Percentiles rank a stretch among this genome's conserved stretches.
These are phyloP conservation scores for Heliangelus exortis DNA, from an alignment of 2,797 vertebrate genomes.

Conservation along the genomic window DNA sequence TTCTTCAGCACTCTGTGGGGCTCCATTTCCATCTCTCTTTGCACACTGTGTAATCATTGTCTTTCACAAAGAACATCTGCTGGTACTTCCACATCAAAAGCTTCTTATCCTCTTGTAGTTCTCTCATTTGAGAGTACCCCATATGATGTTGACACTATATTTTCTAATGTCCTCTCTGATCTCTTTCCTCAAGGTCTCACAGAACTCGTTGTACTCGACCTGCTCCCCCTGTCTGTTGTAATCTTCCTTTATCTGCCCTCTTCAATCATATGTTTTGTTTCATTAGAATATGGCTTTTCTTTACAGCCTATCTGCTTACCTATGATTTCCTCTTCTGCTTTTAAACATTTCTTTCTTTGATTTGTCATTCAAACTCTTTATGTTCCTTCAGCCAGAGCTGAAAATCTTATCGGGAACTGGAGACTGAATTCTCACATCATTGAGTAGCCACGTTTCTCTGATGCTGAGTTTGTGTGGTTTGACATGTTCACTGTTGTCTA, in stretches of 20 bases:
- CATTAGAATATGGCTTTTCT: conserved; percentile 21
- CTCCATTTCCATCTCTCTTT: conserved; percentile 52
- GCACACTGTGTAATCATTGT: conserved; percentile 63
- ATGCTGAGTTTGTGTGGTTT: not conserved
- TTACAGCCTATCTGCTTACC: not conserved
- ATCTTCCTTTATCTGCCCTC: conserved; percentile 46
- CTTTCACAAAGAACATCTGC: conserved; percentile 72
- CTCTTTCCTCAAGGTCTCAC: conserved; percentile 51
- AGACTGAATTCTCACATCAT: not conserved
- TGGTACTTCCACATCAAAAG: conserved; percentile 66
- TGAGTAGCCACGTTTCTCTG: not conserved
- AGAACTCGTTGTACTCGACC: not conserved
- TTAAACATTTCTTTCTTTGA: conserved; percentile 37
- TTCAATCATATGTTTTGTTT: conserved; percentile 44
- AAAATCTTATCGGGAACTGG: not conserved
- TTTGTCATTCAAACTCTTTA: conserved; percentile 35
- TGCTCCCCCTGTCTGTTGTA: not conserved
- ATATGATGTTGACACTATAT: conserved; percentile 53
- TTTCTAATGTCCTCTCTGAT: conserved; percentile 65
- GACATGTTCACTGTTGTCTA: not conserved
- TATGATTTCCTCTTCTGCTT: conserved; percentile 13
- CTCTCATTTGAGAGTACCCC: conserved; percentile 62
- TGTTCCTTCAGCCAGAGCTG: conserved; percentile 1
- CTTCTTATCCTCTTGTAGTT: conserved; percentile 64
- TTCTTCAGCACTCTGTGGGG: conserved; percentile 35